Conservation (phyloP, 2,113 vertebrate species). For the Melanostigma gelatinosum region DNA sequence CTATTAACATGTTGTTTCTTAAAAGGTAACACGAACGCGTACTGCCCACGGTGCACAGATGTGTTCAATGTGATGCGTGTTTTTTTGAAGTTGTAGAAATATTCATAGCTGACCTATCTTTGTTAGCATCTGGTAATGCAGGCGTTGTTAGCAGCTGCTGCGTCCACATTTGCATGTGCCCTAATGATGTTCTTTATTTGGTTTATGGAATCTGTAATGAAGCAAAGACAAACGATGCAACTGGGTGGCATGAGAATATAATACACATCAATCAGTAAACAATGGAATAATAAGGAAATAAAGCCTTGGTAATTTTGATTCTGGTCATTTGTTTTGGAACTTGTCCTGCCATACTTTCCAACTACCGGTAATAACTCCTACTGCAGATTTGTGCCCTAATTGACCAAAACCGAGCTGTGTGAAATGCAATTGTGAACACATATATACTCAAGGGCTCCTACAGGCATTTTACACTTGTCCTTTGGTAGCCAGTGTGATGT, state of each 20-base stretch:
- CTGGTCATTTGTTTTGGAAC: slow-evolving; percentile 37
- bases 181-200: slow-evolving; percentile 52
- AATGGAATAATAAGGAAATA: slow-evolving; percentile 33
- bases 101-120: slow-evolving; percentile 31
- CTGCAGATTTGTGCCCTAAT: slow-evolving; percentile 1
- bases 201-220: slow-evolving; percentile 37
- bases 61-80: background rate
- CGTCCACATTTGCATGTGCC: slow-evolving; percentile 16
- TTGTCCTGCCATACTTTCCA: slow-evolving; percentile 20
- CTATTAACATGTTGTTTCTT: slow-evolving; percentile 17
- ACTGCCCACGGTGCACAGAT: slow-evolving; percentile 10
- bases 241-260: background rate
- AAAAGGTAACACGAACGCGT: slow-evolving; percentile 11
- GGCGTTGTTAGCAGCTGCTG: slow-evolving; percentile 24
- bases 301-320: slow-evolving; percentile 28
- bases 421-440: background rate
- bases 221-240: slow-evolving; percentile 24
- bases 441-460: background rate
- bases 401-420: background rate
- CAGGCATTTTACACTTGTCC: background rate
- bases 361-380: background rate
- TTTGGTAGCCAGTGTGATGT: too few relatives aligned
- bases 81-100: slow-evolving; percentile 17
- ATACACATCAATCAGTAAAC: slow-evolving; percentile 44
- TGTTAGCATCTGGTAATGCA: slow-evolving; percentile 11